phyloP scores from a whole-genome alignment of 2,888 invertebrate species.

The Drosophila formosana region DNA sequence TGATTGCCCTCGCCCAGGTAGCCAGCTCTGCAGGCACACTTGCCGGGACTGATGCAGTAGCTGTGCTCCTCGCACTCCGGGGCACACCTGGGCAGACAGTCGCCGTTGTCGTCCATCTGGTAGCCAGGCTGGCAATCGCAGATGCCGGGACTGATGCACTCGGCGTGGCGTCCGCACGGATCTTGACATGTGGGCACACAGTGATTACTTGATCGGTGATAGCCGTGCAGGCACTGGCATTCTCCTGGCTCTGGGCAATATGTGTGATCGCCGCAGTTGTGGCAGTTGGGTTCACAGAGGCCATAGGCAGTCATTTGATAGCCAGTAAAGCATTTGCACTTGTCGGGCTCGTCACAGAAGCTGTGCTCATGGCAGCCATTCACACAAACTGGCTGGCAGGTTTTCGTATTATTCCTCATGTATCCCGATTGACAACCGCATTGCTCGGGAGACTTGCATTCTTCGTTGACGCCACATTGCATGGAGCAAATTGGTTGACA shows the following conservation, averaged over 20 bases:
- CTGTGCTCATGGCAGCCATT: constrained; percentile 6
- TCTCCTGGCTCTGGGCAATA: constrained; percentile 73
- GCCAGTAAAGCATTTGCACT: constrained; percentile 10
- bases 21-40: constrained; percentile 30
- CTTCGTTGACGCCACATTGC: not conserved
- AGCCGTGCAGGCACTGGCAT: constrained; percentile 64
- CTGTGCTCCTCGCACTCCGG: constrained; percentile 34
- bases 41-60: constrained; percentile 20
- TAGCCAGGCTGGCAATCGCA: constrained; percentile 29
- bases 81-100: constrained; percentile 32
- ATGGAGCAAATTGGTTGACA: constrained; percentile 17
- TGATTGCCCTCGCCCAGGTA: constrained; percentile 3
- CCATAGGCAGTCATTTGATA: constrained; percentile 3
- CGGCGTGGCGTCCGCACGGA: not conserved
- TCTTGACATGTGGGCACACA: constrained; percentile 19
- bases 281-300: constrained; percentile 29
- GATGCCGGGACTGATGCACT: not conserved
- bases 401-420: not conserved
- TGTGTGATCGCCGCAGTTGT: constrained; percentile 64
- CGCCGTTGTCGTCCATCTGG: not conserved
- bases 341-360: constrained; percentile 11
- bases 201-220: constrained; percentile 1
- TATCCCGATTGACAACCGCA: constrained; percentile 27
- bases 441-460: not conserved
- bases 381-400: constrained; percentile 20